Conservation (phyloP, 30 jellyfish, hydroid and myxozoan genomes). For the Rhopilema esculentum region DNA sequence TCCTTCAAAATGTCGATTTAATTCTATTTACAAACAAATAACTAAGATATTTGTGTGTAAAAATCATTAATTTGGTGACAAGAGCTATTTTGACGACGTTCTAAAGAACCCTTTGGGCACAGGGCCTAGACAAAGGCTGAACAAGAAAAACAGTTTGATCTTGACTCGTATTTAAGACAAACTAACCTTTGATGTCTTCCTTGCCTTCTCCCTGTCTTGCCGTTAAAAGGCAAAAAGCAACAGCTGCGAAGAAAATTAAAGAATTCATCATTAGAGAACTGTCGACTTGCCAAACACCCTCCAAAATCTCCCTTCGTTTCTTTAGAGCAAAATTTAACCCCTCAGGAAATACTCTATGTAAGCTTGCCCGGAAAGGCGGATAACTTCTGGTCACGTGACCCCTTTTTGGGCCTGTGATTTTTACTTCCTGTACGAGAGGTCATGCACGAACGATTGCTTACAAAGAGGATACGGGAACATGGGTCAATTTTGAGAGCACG, state of each 20-base stretch:
- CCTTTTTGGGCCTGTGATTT: constrained; percentile 3
- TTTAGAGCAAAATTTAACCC: constrained; percentile 19
- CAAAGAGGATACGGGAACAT: background rate
- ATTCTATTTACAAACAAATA: background rate
- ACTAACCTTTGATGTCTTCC: constrained; percentile 30
- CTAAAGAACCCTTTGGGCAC: background rate
- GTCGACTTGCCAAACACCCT: background rate
- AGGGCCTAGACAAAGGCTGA: background rate
- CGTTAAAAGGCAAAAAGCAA: constrained; percentile 1
- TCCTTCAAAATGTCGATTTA: background rate
- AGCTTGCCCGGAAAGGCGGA: constrained; percentile 42
- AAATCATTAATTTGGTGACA: background rate
- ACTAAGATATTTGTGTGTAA: background rate
- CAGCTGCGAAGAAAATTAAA: background rate
- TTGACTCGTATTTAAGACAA: background rate
- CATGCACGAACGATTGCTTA: constrained; percentile 11
- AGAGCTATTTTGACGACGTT: background rate
- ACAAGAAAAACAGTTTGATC: background rate
- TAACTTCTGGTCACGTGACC: constrained; percentile 20
- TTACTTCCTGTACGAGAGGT: constrained; percentile 50
- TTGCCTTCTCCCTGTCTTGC: constrained; percentile 34
- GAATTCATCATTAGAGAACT: constrained; percentile 5
- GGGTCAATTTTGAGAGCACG: no score
- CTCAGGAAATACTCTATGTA: constrained; percentile 63
- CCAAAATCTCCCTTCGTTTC: constrained; percentile 26